Conservation (phyloP, 1,140 invertebrate genomes). For the Scaptomyza pallida region DNA sequence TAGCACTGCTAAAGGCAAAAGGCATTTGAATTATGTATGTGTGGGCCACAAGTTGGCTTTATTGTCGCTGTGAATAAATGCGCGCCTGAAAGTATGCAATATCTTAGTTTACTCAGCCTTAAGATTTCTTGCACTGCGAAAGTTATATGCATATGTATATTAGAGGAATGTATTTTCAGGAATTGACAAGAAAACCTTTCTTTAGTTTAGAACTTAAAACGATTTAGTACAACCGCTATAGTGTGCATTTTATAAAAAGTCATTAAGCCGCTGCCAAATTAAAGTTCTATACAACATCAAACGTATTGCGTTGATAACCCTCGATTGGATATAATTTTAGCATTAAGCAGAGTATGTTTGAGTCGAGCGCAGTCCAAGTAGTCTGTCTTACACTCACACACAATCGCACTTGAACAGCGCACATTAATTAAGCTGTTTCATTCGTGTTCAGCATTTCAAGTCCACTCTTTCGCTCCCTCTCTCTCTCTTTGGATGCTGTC, state of each 20-base stretch:
- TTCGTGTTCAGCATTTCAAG: not conserved
- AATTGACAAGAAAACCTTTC: constrained; percentile 6
- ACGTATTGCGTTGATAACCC: too few relatives aligned
- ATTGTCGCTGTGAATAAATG: constrained; percentile 40
- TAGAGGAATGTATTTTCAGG: too few relatives aligned
- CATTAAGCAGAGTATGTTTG: too few relatives aligned
- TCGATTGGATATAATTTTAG: too few relatives aligned
- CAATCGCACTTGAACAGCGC: constrained; percentile 5
- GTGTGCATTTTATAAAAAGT: too few relatives aligned
- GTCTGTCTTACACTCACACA: too few relatives aligned
- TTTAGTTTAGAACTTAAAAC: too few relatives aligned
- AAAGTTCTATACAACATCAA: not conserved
- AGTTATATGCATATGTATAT: too few relatives aligned
- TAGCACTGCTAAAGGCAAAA: constrained; percentile 31
- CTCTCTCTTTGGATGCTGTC: constrained; percentile 63
- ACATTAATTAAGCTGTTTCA: constrained; percentile 61
- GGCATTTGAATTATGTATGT: constrained; percentile 65
- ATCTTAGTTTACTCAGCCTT: not conserved
- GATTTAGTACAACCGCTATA: too few relatives aligned
- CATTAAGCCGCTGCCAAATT: constrained; percentile 69
- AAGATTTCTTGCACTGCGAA: not conserved
- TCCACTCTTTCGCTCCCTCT: too few relatives aligned
- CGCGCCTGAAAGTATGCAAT: constrained; percentile 37
- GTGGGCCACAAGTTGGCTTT: constrained; percentile 41
- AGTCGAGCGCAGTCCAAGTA: too few relatives aligned